A percentile compares a stretch with the other conserved stretches of the same genome.
Conservation (phyloP, 2,888 invertebrate species). For the Lydus trimaculatus region DNA sequence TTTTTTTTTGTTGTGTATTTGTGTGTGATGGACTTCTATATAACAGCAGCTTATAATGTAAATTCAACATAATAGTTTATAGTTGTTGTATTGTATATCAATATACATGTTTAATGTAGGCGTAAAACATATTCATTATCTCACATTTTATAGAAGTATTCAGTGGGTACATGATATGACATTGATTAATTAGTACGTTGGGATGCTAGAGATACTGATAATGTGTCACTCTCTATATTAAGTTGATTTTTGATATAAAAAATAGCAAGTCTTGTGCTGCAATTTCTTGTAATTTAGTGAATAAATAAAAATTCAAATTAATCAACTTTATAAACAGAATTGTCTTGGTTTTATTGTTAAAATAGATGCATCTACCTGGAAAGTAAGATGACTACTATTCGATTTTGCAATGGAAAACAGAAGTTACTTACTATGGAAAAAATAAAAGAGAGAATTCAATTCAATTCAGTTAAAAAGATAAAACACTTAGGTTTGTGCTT, state of each 20-base stretch:
- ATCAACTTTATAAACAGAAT: not conserved
- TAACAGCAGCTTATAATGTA: not conserved
- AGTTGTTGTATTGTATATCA: slow-evolving; percentile 23
- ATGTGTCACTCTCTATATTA: not conserved
- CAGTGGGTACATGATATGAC: slow-evolving; percentile 43
- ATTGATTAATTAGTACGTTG: slow-evolving; percentile 41
- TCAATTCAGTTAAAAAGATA: too few species aligned
- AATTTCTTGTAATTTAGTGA: not conserved
- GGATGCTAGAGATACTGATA: not conserved
- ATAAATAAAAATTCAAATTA: not conserved
- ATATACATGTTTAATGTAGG: slow-evolving; percentile 31
- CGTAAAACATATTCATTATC: slow-evolving; percentile 46
- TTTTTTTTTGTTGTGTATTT: slow-evolving; percentile 10
- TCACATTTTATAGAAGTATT: slow-evolving; percentile 40
- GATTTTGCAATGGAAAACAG: too few species aligned
- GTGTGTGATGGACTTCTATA: slow-evolving; percentile 20
- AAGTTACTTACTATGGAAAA: too few species aligned
- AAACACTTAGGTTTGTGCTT: too few species aligned
- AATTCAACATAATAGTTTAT: slow-evolving; percentile 2
- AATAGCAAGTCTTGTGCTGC: not conserved
- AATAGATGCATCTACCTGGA: too few species aligned
- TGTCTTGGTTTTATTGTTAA: too few species aligned
- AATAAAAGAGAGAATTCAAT: too few species aligned
- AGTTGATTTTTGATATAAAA: not conserved
- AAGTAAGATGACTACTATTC: too few species aligned